phyloP scores from a whole-genome alignment of 2,888 invertebrate genomes.

The Flexamia atlantica region DNA sequence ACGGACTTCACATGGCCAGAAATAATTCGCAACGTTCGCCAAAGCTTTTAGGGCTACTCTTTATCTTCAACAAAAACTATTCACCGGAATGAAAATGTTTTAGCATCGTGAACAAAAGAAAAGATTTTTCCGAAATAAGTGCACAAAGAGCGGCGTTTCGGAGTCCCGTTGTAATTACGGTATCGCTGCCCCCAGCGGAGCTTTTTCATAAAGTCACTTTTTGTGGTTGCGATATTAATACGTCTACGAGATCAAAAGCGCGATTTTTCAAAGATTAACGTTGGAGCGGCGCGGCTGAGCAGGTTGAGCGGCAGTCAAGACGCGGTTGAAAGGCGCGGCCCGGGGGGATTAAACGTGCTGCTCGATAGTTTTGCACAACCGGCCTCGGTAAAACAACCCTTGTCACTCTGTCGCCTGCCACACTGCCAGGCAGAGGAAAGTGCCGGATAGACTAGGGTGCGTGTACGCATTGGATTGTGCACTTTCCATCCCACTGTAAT shows the following conservation, averaged over 20 bases:
- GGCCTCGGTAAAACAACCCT: background rate
- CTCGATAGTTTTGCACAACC: conserved; percentile 31
- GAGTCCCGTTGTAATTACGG: conserved; percentile 42
- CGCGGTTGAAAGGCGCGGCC: conserved; percentile 10
- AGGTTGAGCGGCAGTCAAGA: conserved; percentile 42
- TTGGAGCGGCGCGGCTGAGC: conserved; percentile 25
- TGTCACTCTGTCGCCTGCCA: background rate
- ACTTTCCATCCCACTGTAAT: no score
- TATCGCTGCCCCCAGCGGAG: conserved; percentile 54
- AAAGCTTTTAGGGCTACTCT: conserved; percentile 57
- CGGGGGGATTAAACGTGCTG: conserved; percentile 17
- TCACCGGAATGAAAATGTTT: conserved; percentile 57
- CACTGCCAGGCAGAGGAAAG: no score
- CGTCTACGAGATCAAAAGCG: conserved; percentile 63
- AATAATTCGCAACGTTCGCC: conserved; percentile 56
- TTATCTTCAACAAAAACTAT: conserved; percentile 59
- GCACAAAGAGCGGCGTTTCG: conserved; percentile 48
- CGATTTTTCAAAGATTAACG: conserved; percentile 53
- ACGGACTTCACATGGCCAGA: conserved; percentile 49
- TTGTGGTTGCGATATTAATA: conserved; percentile 64
- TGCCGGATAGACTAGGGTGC: no score
- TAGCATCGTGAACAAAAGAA: conserved; percentile 49
- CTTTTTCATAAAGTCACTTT: conserved; percentile 60
- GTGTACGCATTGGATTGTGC: no score
- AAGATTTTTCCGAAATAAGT: conserved; percentile 56